These are phyloP conservation scores for Cerastoderma edule DNA, from an alignment of 2,888 invertebrate genomes.

Conservation along the genomic window DNA sequence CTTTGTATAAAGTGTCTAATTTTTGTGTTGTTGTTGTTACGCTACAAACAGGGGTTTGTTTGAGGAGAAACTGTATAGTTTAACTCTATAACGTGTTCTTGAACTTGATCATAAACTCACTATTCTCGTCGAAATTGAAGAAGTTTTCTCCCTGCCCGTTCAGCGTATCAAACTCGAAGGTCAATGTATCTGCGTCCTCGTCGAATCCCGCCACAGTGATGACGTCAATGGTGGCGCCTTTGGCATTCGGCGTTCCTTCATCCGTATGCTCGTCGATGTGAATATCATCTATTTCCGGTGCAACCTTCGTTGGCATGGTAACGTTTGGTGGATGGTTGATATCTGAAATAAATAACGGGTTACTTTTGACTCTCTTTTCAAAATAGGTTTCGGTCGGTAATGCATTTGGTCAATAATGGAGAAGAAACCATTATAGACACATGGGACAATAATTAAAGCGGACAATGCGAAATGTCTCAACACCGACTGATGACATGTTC, in stretches of 20 bases:
- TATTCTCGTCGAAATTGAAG: conserved; percentile 32
- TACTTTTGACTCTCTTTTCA: neutral
- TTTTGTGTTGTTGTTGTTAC: no score
- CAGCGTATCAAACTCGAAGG: conserved; percentile 33
- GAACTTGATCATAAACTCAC: conserved; percentile 42
- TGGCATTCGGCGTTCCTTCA: conserved; percentile 30
- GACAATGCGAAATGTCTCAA: no score
- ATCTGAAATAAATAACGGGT: conserved; percentile 28
- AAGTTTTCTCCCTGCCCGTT: conserved; percentile 31
- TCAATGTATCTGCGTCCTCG: conserved; percentile 30
- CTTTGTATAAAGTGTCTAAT: no score
- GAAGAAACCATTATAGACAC: no score
- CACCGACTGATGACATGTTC: no score
- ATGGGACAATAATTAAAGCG: no score
- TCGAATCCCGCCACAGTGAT: conserved; percentile 24
- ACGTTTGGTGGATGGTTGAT: conserved; percentile 44
- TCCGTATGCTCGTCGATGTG: conserved; percentile 41
- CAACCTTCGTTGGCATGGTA: conserved; percentile 18
- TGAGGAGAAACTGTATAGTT: no score
- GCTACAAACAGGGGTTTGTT: no score
- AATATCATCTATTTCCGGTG: conserved; percentile 14
- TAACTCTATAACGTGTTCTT: no score
- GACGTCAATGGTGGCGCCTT: conserved; percentile 17
- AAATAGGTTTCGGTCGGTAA: no score
- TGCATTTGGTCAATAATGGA: no score